A percentile compares a stretch with the other conserved stretches of the same genome.
phyloP scores from a whole-genome alignment of 2,888 invertebrate species.

The Drosophila rubida region DNA sequence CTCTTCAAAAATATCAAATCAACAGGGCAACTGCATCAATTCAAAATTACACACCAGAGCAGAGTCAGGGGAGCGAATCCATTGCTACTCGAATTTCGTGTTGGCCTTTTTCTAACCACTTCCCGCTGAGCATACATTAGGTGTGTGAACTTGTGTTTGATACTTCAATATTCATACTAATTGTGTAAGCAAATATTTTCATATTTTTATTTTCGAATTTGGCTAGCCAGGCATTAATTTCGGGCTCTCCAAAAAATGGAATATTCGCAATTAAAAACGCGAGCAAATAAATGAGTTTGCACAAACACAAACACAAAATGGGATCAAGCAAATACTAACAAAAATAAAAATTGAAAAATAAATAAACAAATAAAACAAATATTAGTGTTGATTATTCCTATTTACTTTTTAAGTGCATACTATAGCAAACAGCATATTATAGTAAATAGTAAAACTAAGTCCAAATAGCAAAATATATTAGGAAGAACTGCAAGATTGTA shows the following conservation, averaged over 20 bases:
- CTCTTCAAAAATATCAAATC: slow-evolving; percentile 43
- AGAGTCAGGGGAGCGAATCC: slow-evolving; percentile 21
- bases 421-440: no score
- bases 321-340: no score
- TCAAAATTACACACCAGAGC: slow-evolving; percentile 22
- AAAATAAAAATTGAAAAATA: no score
- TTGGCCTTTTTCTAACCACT: background rate
- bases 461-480: no score
- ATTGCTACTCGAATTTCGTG: slow-evolving; percentile 36
- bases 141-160: background rate
- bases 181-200: slow-evolving; percentile 40
- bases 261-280: background rate
- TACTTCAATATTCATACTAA: slow-evolving; percentile 35
- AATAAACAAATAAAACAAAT: no score
- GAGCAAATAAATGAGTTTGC: background rate
- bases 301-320: background rate
- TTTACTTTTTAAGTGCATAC: no score
- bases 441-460: no score
- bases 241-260: background rate
- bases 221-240: background rate
- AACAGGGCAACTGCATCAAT: slow-evolving; percentile 27
- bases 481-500: no score
- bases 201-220: background rate
- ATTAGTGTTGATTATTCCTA: no score
- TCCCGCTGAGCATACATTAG: slow-evolving; percentile 4